phyloP scores from a whole-genome alignment of 2,113 vertebrate genomes.

The Monarcha castaneiventris region DNA sequence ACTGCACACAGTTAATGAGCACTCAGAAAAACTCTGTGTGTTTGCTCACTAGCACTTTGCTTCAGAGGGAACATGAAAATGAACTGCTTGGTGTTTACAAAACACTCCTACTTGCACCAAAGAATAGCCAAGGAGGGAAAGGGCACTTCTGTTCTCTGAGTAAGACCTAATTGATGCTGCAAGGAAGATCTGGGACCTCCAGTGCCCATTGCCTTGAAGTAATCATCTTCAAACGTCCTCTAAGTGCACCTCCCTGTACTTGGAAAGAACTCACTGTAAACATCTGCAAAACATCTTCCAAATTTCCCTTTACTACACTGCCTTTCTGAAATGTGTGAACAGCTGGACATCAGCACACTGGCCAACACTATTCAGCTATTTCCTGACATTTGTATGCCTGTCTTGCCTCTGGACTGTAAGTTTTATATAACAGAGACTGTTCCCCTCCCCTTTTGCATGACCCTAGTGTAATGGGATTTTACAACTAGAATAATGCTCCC shows the following conservation, averaged over 20 bases:
- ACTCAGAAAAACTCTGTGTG: not conserved
- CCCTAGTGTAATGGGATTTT: not conserved
- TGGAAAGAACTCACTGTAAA: not conserved
- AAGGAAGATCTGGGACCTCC: not conserved
- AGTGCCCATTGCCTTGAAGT: not conserved
- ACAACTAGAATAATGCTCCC: not conserved
- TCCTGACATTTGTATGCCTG: slow-evolving; percentile 8
- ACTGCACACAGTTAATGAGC: not conserved
- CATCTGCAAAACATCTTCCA: slow-evolving; percentile 29
- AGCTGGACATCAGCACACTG: not conserved
- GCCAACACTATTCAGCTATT: slow-evolving; percentile 3
- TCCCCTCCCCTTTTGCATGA: not conserved
- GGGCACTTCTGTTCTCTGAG: not conserved
- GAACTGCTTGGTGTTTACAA: not conserved
- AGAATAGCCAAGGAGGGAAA: not conserved
- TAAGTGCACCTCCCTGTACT: not conserved
- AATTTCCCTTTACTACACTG: not conserved
- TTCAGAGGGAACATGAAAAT: not conserved
- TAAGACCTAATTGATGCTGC: not conserved
- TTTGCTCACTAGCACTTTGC: not conserved
- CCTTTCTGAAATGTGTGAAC: not conserved
- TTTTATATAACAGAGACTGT: not conserved
- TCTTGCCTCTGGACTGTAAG: not conserved
- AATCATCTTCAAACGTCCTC: not conserved
- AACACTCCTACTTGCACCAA: not conserved